Evolutionary conservation across 2,113 vertebrate species (phyloP).

Genomic region (Loxodonta africana): DNA sequence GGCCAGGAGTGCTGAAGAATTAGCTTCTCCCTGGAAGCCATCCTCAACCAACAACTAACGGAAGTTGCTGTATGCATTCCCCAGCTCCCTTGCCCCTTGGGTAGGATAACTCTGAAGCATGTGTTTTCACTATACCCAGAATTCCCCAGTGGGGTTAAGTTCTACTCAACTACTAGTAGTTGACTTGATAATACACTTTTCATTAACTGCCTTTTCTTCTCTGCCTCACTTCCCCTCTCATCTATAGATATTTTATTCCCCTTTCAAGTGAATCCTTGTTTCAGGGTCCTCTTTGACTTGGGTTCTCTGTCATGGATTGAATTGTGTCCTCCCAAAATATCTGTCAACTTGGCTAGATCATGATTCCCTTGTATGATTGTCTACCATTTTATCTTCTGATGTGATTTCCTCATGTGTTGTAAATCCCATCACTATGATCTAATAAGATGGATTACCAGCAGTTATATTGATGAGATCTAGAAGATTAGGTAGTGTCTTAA

Average conservation of each 20-base stretch:
- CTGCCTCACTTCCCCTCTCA: background rate
- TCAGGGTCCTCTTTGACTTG: background rate
- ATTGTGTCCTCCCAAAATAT: too few relatives aligned
- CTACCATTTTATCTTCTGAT: too few relatives aligned
- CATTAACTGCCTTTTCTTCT: slow-evolving; percentile 5
- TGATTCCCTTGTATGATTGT: too few relatives aligned
- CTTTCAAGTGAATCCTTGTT: background rate
- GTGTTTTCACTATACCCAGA: background rate
- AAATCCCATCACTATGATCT: too few relatives aligned
- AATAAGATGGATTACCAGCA: too few relatives aligned
- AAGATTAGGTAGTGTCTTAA: too few relatives aligned
- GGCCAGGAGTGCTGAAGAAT: background rate
- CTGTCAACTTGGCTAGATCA: too few relatives aligned
- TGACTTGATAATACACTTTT: background rate
- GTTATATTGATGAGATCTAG: too few relatives aligned
- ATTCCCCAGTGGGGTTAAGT: background rate
- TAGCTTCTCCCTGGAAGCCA: background rate
- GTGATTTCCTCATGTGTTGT: too few relatives aligned
- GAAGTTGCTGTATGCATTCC: background rate
- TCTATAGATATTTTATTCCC: slow-evolving; percentile 2
- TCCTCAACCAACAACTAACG: background rate
- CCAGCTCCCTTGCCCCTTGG: background rate
- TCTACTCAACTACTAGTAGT: background rate
- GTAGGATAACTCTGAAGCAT: background rate
- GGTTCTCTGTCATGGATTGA: too few relatives aligned